Percentiles rank a stretch among this genome's conserved stretches.
These are phyloP conservation scores for Anabacerthia variegaticeps DNA, from an alignment of 2,797 vertebrate genomes.

Conservation along the genomic window DNA sequence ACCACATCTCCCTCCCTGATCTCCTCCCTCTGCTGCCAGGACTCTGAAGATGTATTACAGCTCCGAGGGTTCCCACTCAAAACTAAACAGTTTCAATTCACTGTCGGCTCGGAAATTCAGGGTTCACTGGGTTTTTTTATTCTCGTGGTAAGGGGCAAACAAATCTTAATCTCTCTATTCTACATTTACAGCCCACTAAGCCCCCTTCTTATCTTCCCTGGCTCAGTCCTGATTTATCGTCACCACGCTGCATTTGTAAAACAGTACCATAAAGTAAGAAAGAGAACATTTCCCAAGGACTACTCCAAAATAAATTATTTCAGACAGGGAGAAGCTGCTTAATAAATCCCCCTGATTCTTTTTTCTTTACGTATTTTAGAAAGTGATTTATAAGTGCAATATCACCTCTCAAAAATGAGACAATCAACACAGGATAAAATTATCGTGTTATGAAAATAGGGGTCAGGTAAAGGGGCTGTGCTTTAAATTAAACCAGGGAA, in stretches of 20 bases:
- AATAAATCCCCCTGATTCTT: slow-evolving; percentile 76
- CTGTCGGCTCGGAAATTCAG: slow-evolving; percentile 7
- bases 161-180: slow-evolving; percentile 72
- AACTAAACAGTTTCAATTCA: background rate
- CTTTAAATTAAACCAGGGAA: slow-evolving; percentile 79
- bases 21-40: background rate
- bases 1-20: background rate
- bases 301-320: slow-evolving; percentile 80
- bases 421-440: slow-evolving; percentile 80
- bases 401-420: slow-evolving; percentile 79
- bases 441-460: slow-evolving; percentile 82
- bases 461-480: slow-evolving; percentile 75
- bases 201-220: slow-evolving; percentile 67
- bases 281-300: slow-evolving; percentile 76
- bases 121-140: slow-evolving; percentile 36
- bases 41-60: background rate
- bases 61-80: background rate
- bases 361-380: slow-evolving; percentile 79
- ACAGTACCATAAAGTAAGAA: slow-evolving; percentile 72
- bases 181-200: slow-evolving; percentile 69
- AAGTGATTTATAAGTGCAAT: slow-evolving; percentile 83
- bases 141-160: slow-evolving; percentile 58
- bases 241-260: slow-evolving; percentile 68
- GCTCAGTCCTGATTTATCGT: slow-evolving; percentile 71
- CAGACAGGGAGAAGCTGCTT: slow-evolving; percentile 71